phyloP scores from a whole-genome alignment of 1,140 invertebrate genomes.

The Ericerus pela region DNA sequence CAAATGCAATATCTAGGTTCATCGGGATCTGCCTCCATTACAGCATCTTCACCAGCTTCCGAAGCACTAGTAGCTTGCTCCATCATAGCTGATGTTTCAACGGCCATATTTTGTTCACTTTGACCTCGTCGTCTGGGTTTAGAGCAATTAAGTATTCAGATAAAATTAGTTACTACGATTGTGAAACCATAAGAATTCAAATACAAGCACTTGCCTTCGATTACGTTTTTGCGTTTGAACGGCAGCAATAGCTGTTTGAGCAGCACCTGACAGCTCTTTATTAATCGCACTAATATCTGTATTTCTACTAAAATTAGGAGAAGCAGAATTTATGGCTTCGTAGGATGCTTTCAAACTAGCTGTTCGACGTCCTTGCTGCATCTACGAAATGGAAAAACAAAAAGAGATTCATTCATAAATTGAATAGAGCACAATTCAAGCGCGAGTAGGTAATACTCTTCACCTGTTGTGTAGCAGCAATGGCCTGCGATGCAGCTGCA shows the following conservation, averaged over 20 bases:
- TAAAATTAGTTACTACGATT: not conserved
- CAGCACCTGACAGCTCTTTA: constrained; percentile 55
- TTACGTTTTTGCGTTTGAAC: constrained; percentile 46
- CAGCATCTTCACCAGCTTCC: constrained; percentile 30
- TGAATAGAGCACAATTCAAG: too few species aligned
- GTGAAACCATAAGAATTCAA: not conserved
- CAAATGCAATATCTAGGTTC: constrained; percentile 95
- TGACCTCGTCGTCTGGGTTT: constrained; percentile 12
- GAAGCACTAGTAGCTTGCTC: constrained; percentile 8
- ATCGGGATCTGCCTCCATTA: constrained; percentile 62
- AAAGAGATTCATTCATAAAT: constrained; percentile 10
- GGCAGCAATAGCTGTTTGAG: constrained; percentile 60
- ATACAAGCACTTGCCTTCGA: constrained; percentile 36
- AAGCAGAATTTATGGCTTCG: constrained; percentile 51
- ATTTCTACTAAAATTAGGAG: constrained; percentile 24
- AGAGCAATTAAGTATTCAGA: not conserved
- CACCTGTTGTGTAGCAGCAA: constrained; percentile 86
- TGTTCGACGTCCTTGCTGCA: constrained; percentile 84
- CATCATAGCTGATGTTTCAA: constrained; percentile 10
- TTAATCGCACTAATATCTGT: constrained; percentile 41
- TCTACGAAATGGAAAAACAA: constrained; percentile 35
- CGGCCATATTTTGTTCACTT: constrained; percentile 3
- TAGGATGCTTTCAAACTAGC: constrained; percentile 90
- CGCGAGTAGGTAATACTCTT: constrained; percentile 12
- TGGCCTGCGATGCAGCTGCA: constrained; percentile 87